Evolutionary conservation across 2,113 vertebrate species (phyloP).

Genomic region (Heliornis fulica): DNA sequence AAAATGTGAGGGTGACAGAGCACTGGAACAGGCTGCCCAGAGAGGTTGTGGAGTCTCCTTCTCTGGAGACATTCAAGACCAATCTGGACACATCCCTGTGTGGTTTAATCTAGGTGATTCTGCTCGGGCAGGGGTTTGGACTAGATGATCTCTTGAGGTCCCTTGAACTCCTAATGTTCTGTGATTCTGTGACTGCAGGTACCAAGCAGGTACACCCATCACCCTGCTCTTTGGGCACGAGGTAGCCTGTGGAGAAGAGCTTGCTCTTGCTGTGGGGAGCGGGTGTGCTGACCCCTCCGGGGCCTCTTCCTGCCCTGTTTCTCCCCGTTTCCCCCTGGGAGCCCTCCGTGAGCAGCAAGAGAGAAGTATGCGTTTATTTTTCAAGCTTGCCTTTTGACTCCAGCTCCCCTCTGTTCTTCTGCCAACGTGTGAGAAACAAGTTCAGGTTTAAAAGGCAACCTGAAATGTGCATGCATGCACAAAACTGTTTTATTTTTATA

Average conservation of each 20-base stretch:
- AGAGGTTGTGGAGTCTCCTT: no score
- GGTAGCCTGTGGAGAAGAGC: not conserved
- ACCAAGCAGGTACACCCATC: not conserved
- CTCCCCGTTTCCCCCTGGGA: constrained; percentile 48
- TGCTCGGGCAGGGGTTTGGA: no score
- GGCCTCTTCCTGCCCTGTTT: constrained; percentile 60
- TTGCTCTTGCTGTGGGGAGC: not conserved
- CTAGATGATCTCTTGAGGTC: no score
- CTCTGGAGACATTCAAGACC: no score
- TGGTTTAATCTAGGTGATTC: no score
- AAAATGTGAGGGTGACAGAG: no score
- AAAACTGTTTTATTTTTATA: constrained; percentile 60
- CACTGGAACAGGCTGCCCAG: no score
- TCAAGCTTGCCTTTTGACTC: constrained; percentile 63
- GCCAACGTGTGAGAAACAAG: constrained; percentile 64
- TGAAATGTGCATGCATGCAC: constrained; percentile 64
- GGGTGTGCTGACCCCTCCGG: not conserved
- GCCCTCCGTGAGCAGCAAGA: constrained; percentile 32
- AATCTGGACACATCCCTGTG: no score
- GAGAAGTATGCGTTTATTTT: constrained; percentile 66
- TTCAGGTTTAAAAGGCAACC: constrained; percentile 71
- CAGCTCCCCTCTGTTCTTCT: constrained; percentile 62
- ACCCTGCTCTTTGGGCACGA: not conserved
- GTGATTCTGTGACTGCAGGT: no score
- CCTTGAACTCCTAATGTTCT: no score